These are phyloP conservation scores for Ryuthela nishihirai DNA, from an alignment of 2,888 invertebrate species.

Conservation along the genomic window DNA sequence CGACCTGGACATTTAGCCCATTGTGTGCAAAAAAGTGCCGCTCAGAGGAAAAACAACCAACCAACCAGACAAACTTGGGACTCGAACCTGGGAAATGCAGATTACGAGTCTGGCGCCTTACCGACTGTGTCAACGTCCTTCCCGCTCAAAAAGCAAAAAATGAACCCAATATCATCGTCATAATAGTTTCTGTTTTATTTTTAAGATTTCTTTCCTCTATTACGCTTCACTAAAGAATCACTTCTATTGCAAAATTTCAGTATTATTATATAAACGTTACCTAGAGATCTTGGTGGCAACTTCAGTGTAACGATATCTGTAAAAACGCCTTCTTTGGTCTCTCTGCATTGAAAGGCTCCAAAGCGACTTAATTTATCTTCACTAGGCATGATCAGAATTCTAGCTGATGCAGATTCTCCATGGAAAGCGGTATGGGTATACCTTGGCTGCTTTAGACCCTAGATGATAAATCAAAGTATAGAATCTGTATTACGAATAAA, in stretches of 20 bases:
- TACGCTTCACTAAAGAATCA: too few relatives aligned
- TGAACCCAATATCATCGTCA: too few relatives aligned
- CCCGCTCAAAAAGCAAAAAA: too few relatives aligned
- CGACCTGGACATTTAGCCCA: too few relatives aligned
- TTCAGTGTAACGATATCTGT: conserved; percentile 32
- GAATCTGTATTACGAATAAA: neutral
- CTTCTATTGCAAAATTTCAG: neutral
- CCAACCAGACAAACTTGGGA: too few relatives aligned
- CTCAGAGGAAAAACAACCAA: too few relatives aligned
- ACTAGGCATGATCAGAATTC: conserved; percentile 30
- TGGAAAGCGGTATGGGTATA: conserved; percentile 26
- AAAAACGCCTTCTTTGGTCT: conserved; percentile 1
- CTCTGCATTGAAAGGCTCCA: conserved; percentile 34
- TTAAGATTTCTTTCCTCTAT: too few relatives aligned
- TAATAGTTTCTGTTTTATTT: too few relatives aligned
- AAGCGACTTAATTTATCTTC: conserved; percentile 24
- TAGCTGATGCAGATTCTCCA: conserved; percentile 21
- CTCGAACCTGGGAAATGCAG: too few relatives aligned
- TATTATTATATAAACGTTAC: conserved; percentile 7
- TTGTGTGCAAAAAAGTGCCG: too few relatives aligned
- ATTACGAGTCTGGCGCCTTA: too few relatives aligned
- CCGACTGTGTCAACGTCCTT: too few relatives aligned
- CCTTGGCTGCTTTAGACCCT: conserved; percentile 22
- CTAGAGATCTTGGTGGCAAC: conserved; percentile 22
- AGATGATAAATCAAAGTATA: neutral